Percentiles rank a stretch among this genome's conserved stretches.
Conservation (phyloP, 2,888 invertebrate genomes). For the Pachliopta kotzebuea region DNA sequence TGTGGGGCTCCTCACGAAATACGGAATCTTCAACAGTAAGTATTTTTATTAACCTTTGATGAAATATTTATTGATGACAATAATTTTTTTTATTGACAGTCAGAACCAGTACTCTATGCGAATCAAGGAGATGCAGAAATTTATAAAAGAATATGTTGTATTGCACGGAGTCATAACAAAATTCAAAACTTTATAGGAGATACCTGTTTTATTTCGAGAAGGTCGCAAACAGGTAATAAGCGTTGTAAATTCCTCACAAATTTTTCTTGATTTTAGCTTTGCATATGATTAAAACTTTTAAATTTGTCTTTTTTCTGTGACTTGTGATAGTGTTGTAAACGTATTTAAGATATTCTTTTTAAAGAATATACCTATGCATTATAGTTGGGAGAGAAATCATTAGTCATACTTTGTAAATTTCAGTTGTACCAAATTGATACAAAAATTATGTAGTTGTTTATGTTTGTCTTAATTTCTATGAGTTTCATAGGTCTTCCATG, state of each 20-base stretch:
- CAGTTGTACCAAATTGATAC: too few relatives aligned
- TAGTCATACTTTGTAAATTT: too few relatives aligned
- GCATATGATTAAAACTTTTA: not conserved
- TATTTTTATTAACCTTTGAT: not conserved
- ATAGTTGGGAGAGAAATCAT: too few relatives aligned
- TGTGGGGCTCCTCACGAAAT: constrained; percentile 81
- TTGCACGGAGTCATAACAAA: constrained; percentile 83
- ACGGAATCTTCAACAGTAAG: constrained; percentile 38
- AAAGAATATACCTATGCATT: too few relatives aligned
- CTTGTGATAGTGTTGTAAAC: too few relatives aligned
- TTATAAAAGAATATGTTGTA: constrained; percentile 81
- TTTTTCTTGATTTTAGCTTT: not conserved
- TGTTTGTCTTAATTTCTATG: too few relatives aligned
- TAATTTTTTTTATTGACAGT: constrained; percentile 37
- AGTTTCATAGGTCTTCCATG: too few relatives aligned
- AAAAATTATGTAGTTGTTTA: too few relatives aligned
- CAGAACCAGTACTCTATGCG: constrained; percentile 70
- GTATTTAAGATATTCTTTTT: too few relatives aligned
- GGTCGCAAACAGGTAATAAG: constrained; percentile 71
- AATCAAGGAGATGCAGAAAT: constrained; percentile 85
- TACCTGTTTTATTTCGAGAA: constrained; percentile 67
- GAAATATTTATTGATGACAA: not conserved
- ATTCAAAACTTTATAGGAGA: constrained; percentile 82
- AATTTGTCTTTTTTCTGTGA: not conserved
- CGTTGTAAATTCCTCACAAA: not conserved